Evolutionary conservation across 2,888 invertebrate species (phyloP), one percentile per base, ranked within the genome.

Genomic region (Drosophila phalerata): DNA sequence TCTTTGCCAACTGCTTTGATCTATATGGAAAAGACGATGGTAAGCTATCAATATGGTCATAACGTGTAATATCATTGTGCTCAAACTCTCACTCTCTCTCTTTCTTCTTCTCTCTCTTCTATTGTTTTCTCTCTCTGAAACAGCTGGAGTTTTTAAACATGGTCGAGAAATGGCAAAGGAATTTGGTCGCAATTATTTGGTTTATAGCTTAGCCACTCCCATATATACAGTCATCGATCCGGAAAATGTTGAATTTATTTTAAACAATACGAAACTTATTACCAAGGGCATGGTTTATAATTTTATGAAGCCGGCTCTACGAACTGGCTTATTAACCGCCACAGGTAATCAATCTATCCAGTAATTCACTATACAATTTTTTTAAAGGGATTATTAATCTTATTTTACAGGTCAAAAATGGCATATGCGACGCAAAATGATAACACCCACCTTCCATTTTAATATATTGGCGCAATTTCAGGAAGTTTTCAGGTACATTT

Each of bases 1-100:
- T 90, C n/a, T 90, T 91, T 60, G 91, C 75, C 5, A 90, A 88
- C 60, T 78, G 75, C 38, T 84, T 90, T 17, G 90, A 90, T 81
- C 3, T 79, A 1, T 58, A 37, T 9, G 79, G 79, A 13, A 62
- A 70, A 57, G 77, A 79, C 30, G 61, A 49, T 47, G 70, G 79
- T 78, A 57, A 5, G 32, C 4, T 9, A 38, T 25, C 15, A 22
- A 22, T 37, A 5, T n/a, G 22, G 3, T 1, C 2, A 13, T 6
- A 17, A 3, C 47, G n/a, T 5, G 5, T n/a, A 10, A 25, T 6
- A 25, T 51, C 15, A 11, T 13, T 19, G 53, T 30, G 28, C 3
- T 43, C n/a, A 19, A 19, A 19, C 10, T 30, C 13, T 40, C 13
- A 5, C 22, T 28, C 15, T 30, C 25, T 45, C 43, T 25, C 43